Evolutionary conservation across 2,888 invertebrate genomes (phyloP), one percentile per base, ranked within the genome.

Genomic region (Panopea generosa): DNA sequence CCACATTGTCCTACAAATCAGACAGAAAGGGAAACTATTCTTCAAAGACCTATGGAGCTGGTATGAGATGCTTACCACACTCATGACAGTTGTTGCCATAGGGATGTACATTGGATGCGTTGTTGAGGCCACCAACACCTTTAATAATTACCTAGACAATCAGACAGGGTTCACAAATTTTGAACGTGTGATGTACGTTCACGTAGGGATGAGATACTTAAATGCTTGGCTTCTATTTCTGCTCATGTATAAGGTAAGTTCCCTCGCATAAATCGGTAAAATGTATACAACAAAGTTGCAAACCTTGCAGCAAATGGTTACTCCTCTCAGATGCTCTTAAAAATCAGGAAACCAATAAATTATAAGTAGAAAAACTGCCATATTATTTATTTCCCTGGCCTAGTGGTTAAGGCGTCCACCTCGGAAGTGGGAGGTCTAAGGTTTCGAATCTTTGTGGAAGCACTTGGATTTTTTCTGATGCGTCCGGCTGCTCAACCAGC

Each of bases 181-280:
- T 70, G 86, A 83, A 62, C 70, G 67, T n/a, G 90, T 88, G 0
- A 87, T 89, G 1, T 80, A 87, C 57, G 84, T 92, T 26, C 93
- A 93, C 78, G 89, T 90, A 18, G 82, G 89, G 2, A 92, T 92
- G 85, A 91, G 91, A 50, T 91, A 92, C 75, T 75, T 92, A 59
- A 88, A 93, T 74, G 93, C 92, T 18, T 91, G 91, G 77, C 88
- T 93, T n/a, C 89, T 93, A 53, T 93, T 93, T 85, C 87, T 93
- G n/a, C 90, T 92, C 18, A 91, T 92, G 55, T 85, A 93, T 68
- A 93, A 93, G 89, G 93, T 93, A 87, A 89, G 78, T 29, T 40
- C 16, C 7, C 9, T 7, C 11, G 11, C 24, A 53, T 11, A 40
- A 40, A 16, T 40, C n/a, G n/a, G n/a, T n/a, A n/a, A n/a, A n/a